Conservation (phyloP, 1,140 invertebrate genomes). For the Heliothis subflexa region DNA sequence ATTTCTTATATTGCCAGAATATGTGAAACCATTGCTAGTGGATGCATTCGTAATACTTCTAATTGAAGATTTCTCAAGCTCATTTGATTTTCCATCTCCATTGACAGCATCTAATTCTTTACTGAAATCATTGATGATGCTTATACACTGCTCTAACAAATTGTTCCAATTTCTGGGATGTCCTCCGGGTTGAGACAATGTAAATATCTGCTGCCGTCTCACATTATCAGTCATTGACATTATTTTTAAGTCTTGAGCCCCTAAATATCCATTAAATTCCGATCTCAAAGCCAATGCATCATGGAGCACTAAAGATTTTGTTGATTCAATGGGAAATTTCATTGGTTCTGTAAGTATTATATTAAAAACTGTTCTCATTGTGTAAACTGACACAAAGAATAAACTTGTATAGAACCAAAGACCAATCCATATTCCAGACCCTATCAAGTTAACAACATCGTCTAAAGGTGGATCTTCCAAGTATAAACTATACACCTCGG, state of each 20-base stretch:
- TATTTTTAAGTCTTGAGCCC: conserved; percentile 89
- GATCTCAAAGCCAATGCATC: conserved; percentile 87
- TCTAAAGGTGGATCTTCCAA: conserved; percentile 86
- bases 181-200: conserved; percentile 91
- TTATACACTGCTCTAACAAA: conserved; percentile 88
- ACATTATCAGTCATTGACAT: conserved; percentile 87
- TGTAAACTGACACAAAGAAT: conserved; percentile 89
- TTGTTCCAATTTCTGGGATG: conserved; percentile 93
- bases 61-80: conserved; percentile 57
- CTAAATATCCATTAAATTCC: conserved; percentile 90
- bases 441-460: conserved; percentile 84
- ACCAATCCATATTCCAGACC: conserved; percentile 87
- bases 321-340: conserved; percentile 87
- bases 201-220: conserved; percentile 88
- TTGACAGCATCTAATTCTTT: conserved; percentile 87
- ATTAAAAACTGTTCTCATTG: conserved; percentile 90
- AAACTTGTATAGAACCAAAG: conserved; percentile 90
- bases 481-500: conserved; percentile 82
- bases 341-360: conserved; percentile 90
- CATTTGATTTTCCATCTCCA: conserved; percentile 73
- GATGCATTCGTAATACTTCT: conserved; percentile 51
- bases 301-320: conserved; percentile 74
- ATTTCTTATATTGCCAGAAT: conserved; percentile 76
- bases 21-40: conserved; percentile 63
- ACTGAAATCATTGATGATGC: conserved; percentile 88